Base-by-base conservation (phyloP, 2,797 vertebrate genomes). In the Loriculus beryllinus region DNA sequence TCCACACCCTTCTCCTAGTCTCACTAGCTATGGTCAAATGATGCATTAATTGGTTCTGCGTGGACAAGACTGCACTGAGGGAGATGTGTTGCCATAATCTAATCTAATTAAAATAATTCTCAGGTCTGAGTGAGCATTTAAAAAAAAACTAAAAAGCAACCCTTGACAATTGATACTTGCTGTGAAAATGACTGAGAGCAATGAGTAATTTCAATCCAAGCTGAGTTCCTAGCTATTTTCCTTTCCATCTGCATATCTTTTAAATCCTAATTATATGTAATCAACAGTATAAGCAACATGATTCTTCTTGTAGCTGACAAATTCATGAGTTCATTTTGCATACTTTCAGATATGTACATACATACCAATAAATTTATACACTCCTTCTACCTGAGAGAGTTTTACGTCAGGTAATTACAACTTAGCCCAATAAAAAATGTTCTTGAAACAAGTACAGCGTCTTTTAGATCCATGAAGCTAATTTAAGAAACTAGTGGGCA, bases 201-300 rank as follows among this genome's bases (percentile, higher is more conserved):
- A 68, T 76, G 79, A 88, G 64, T 76, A 86, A 96, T 93, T 96
- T 93, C 72, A 91, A 71, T 76, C 70, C 43, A 54, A 88, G 64
- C 11, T 80, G 75, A 92, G 37, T 68, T 94, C 90, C 37, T 80
- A 87, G 33, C 49, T 89, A 3, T 91, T 94, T 92, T 40, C 71
- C 48, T 95, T 90, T 95, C 79, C 76, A 82, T 86, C 77, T 94
- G 68, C 31, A 56, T 90, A 88, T 85, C 62, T 92, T 93, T 95
- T 76, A 95, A 96, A 91, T 93, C 79, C 83, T 93, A 95, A 96
- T 97, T 96, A 93, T 89, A 91, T 72, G 42, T 92, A 94, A 96
- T 96, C 93, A 94, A 89, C 60, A 62, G 57, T 62, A 75, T 37
- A 95, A 87, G 74, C 54, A 94, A 93, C 87, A 86, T 88, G 95